These are phyloP conservation scores for Characodon lateralis DNA, from an alignment of 2,797 vertebrate genomes.

Conservation along the genomic window DNA sequence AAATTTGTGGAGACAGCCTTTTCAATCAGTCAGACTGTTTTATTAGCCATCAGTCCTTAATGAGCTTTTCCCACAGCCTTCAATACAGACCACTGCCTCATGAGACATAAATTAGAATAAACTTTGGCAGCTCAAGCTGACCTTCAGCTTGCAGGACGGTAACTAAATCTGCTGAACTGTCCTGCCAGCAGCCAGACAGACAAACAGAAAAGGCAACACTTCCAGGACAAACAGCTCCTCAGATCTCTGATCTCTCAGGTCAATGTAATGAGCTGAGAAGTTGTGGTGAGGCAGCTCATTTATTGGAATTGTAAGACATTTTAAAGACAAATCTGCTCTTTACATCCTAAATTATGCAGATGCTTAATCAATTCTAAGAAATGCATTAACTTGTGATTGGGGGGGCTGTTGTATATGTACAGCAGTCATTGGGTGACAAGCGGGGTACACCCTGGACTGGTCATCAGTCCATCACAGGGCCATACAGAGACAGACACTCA, in stretches of 20 bases:
- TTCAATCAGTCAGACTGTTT: constrained; percentile 4
- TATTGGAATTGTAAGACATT: constrained; percentile 1
- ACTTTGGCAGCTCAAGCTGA: constrained; percentile 43
- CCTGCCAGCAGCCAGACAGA: constrained; percentile 37
- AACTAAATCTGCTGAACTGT: constrained; percentile 48
- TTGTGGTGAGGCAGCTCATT: not conserved
- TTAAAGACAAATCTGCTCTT: not conserved
- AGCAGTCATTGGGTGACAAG: no score
- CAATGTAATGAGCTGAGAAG: constrained; percentile 10
- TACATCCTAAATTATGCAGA: not conserved
- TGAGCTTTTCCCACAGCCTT: constrained; percentile 22
- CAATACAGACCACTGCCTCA: constrained; percentile 4
- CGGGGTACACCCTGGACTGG: no score
- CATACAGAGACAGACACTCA: no score
- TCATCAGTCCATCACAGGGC: no score
- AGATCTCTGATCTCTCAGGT: constrained; percentile 26
- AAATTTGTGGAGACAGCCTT: not conserved
- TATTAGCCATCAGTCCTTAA: not conserved
- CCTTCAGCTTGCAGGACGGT: constrained; percentile 54
- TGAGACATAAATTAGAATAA: constrained; percentile 13
- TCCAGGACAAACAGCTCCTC: constrained; percentile 50
- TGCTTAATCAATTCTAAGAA: not conserved
- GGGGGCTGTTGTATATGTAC: no score
- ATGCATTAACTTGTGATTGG: not conserved
- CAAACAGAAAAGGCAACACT: constrained; percentile 34